Conservation (phyloP, 2,888 invertebrate species). For the Catocala fraxini region DNA sequence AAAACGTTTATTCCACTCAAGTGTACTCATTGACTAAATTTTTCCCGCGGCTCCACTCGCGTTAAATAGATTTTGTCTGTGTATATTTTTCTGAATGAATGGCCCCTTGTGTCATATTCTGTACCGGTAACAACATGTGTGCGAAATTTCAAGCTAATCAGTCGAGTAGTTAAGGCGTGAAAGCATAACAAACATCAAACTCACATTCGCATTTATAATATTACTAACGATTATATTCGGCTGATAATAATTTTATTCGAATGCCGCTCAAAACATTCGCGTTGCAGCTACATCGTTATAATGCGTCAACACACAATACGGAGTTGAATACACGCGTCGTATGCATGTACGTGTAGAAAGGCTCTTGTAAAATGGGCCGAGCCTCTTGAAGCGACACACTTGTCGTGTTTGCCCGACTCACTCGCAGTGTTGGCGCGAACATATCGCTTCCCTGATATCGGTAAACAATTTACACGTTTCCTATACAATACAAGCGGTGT, state of each 20-base stretch:
- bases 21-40: constrained; percentile 11
- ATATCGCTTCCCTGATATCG: constrained; percentile 63
- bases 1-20: constrained; percentile 6
- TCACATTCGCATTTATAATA: too few relatives aligned
- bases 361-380: constrained; percentile 51
- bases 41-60: too few relatives aligned
- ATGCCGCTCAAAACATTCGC: constrained; percentile 10
- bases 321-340: constrained; percentile 41
- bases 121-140: too few relatives aligned
- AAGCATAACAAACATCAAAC: too few relatives aligned
- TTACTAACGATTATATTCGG: too few relatives aligned
- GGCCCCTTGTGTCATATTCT: too few relatives aligned
- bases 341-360: constrained; percentile 40
- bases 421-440: constrained; percentile 53
- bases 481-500: constrained; percentile 49
- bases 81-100: too few relatives aligned
- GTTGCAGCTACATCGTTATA: constrained; percentile 27
- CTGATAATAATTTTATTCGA: constrained; percentile 11
- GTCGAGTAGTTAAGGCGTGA: too few relatives aligned
- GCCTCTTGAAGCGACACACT: constrained; percentile 47
- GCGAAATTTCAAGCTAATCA: too few relatives aligned
- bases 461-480: constrained; percentile 66
- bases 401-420: constrained; percentile 53
- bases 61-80: too few relatives aligned
- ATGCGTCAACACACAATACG: constrained; percentile 34